Evolutionary conservation across 2,888 invertebrate species (phyloP).

Genomic region (Atethmia centrago): DNA sequence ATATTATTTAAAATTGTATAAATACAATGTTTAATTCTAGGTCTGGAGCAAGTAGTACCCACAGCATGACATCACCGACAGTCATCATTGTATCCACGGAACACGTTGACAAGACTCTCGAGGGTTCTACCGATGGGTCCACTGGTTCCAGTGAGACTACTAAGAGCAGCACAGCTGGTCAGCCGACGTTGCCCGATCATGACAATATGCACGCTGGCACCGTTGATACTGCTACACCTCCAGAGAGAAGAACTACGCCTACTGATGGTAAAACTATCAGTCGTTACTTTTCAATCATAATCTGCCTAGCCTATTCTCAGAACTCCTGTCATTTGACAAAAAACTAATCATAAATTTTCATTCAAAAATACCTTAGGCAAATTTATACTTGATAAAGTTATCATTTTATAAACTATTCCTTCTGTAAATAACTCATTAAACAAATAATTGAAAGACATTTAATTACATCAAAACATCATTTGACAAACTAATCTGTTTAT

Average conservation of each 20-base stretch:
- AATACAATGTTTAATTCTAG: slow-evolving; percentile 65
- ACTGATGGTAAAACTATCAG: slow-evolving; percentile 77
- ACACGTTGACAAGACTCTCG: slow-evolving; percentile 76
- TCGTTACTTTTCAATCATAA: neutral
- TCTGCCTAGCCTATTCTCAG: too few relatives aligned
- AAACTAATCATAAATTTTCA: too few relatives aligned
- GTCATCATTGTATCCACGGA: slow-evolving; percentile 76
- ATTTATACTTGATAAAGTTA: too few relatives aligned
- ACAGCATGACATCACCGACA: slow-evolving; percentile 84
- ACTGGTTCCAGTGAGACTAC: slow-evolving; percentile 66
- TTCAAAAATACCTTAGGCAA: too few relatives aligned
- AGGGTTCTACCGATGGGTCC: slow-evolving; percentile 75
- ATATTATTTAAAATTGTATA: neutral
- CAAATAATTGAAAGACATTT: too few relatives aligned
- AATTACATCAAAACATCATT: too few relatives aligned
- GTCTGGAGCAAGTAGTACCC: slow-evolving; percentile 82
- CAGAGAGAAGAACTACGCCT: slow-evolving; percentile 82
- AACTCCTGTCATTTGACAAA: too few relatives aligned
- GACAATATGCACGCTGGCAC: slow-evolving; percentile 87
- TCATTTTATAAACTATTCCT: too few relatives aligned
- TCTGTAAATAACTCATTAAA: too few relatives aligned
- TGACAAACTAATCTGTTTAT: too few relatives aligned
- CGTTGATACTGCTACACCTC: slow-evolving; percentile 74
- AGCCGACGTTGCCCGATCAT: slow-evolving; percentile 81
- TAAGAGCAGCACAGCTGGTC: slow-evolving; percentile 68